These are phyloP conservation scores for Antennarius striatus DNA, from an alignment of 2,113 vertebrate species.

Conservation along the genomic window DNA sequence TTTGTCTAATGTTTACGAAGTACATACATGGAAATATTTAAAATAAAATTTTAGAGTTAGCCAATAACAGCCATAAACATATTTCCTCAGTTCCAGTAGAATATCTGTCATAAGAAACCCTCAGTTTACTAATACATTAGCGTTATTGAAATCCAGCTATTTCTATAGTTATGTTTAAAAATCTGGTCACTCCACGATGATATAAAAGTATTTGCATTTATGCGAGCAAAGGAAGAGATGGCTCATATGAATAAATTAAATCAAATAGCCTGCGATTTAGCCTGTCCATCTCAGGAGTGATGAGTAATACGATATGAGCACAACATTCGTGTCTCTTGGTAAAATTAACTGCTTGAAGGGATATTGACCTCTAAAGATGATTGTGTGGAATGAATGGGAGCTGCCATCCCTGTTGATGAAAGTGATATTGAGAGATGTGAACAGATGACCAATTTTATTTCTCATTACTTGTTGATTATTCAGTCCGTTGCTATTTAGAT, in stretches of 20 bases:
- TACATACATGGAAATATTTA: not conserved
- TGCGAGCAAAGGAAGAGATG: conserved; percentile 80
- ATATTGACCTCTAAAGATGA: conserved; percentile 62
- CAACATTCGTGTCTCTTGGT: conserved; percentile 48
- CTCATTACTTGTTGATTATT: conserved; percentile 69
- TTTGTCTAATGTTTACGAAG: not conserved
- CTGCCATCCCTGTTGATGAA: conserved; percentile 53
- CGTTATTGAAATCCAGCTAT: conserved; percentile 88
- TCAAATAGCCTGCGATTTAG: conserved; percentile 81
- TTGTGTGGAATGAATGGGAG: conserved; percentile 59
- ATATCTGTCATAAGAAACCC: too few species aligned
- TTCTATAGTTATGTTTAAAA: conserved; percentile 87
- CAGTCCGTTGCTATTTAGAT: conserved; percentile 58
- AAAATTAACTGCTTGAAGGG: conserved; percentile 42
- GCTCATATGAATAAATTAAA: conserved; percentile 86
- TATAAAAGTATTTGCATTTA: conserved; percentile 88
- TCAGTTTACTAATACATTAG: conserved; percentile 63
- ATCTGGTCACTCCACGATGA: conserved; percentile 88
- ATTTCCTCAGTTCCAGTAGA: too few species aligned
- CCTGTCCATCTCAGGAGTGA: conserved; percentile 68
- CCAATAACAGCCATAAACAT: too few species aligned
- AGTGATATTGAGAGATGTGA: conserved; percentile 59
- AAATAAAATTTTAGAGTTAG: too few species aligned
- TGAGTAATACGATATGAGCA: conserved; percentile 50
- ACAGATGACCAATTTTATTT: conserved; percentile 70